Evolutionary conservation across 2,113 vertebrate species (phyloP), one percentile per base, ranked within the genome.

Genomic region (Verasper variegatus): DNA sequence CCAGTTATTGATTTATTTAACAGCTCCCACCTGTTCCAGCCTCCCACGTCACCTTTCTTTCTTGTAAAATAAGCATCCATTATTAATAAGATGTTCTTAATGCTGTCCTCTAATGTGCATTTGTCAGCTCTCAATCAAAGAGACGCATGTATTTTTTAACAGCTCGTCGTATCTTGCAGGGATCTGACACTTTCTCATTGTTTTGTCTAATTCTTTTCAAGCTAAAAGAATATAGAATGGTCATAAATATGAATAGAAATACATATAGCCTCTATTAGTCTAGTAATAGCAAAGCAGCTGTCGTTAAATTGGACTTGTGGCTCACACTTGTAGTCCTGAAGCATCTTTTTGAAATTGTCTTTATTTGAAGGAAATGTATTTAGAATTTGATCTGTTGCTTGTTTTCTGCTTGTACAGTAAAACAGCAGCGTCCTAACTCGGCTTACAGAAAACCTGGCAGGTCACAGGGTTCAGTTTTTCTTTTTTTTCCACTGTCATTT

Each of bases 1-100:
- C 56, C 35, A 64, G 42, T 42, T 68, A 74, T 71, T 74, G 27
- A 86, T 87, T 87, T 86, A 87, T 91, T 88, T 76, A 89, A 64
- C 51, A 86, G 64, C 63, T 54, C 13, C 21, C 51, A 61, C 27
- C 56, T 64, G 9, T 69, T 59, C 65, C 31, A 71, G 3, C 13
- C 18, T 18, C 23, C 20, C 12, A 7, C 5, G 62, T 49, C 18
- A 51, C 1, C 64, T 49, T 74, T 72, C 24, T 70, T 37, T 54
- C 66, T 80, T 15, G 51, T 67, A 62, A 18, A 23, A 37, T 13
- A 64, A 52, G 14, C 26, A 24, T 60, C 24, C 14, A 88, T 74
- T 65, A 83, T 88, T 73, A 35, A 84, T 59, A 51, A 17, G 8
- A 56, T 65, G 71, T 74, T 76, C 17, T 56, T 56, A 59, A 63